Evolutionary conservation across 2,113 vertebrate genomes (phyloP), one percentile per base, ranked within the genome.

Genomic region (Cromileptes altivelis): DNA sequence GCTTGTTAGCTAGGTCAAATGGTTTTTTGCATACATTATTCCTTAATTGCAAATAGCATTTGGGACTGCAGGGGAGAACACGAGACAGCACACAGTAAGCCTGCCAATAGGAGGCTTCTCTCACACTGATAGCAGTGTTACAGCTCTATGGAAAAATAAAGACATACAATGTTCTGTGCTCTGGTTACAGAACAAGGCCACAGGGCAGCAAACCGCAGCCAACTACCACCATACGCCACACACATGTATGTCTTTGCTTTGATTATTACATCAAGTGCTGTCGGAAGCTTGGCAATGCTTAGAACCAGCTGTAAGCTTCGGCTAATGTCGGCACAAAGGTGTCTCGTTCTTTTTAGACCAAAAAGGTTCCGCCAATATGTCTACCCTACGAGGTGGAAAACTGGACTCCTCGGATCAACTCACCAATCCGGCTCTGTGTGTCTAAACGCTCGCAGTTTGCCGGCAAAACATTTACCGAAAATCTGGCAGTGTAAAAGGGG

Each of bases 1-100:
- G 58, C 58, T 86, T 68, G 47, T 87, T 73, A 37, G 67, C 50
- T 18, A 17, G 70, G 37, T 76, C 52, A 18, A 80, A 85, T 21
- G 37, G 37, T 60, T 82, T 65, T 37, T 65, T 77, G 30, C 30
- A 33, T 30, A 23, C 56, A 50, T 82, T 80, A 64, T 33, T 57
- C 52, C 6, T 72, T 69, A 45, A 55, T 1, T 33, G 56, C 23
- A 69, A 84, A 79, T 21, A 1, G 5, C 30, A 71, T 75, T 67
- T 42, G 8, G 19, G 18, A 42, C 47, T 13, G 67, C 8, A 33
- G 15, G 27, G 42, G 13, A 27, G 5, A 62, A 60, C 30, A 69
- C 23, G 45, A 72, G 18, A 7, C 18, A 19, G 50, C 49, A 30
- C 14, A 74, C 65, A 27, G 30, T 33, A 81, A 62, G 33, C 19